A percentile compares a stretch with the other conserved stretches of the same genome.
phyloP scores from a whole-genome alignment of 2,113 vertebrate genomes.

The Dipodomys spectabilis region DNA sequence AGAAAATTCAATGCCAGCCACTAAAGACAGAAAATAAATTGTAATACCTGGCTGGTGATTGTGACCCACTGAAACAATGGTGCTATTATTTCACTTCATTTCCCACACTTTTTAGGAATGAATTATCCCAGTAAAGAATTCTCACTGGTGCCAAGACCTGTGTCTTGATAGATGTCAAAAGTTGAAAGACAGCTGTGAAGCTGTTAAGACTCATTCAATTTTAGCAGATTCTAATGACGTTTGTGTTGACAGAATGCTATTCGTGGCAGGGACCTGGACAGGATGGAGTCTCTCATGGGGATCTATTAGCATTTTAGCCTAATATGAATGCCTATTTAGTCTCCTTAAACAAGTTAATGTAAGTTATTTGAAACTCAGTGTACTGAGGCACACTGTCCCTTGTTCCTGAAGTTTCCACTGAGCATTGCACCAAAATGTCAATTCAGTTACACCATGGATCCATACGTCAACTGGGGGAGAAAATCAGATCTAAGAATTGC shows the following conservation, averaged over 20 bases:
- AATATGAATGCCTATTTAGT: not conserved
- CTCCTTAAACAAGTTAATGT: slow-evolving; percentile 44
- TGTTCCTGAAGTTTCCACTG: slow-evolving; percentile 47
- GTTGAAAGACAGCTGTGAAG: slow-evolving; percentile 52
- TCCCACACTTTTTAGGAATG: slow-evolving; percentile 71
- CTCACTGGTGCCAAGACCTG: slow-evolving; percentile 30
- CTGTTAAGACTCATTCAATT: slow-evolving; percentile 60
- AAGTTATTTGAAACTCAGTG: slow-evolving; percentile 16
- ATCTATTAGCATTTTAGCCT: slow-evolving; percentile 51
- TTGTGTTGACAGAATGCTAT: slow-evolving; percentile 54
- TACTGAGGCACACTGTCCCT: not conserved
- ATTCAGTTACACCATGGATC: slow-evolving; percentile 22
- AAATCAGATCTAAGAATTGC: not conserved
- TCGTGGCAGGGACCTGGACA: slow-evolving; percentile 2
- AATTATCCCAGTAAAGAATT: slow-evolving; percentile 71
- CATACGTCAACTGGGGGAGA: not conserved
- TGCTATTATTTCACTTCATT: slow-evolving; percentile 74
- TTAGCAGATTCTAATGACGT: slow-evolving; percentile 42
- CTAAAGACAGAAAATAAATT: slow-evolving; percentile 5
- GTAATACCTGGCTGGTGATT: slow-evolving; percentile 81
- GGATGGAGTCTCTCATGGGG: not conserved
- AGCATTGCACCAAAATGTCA: not conserved
- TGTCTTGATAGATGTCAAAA: slow-evolving; percentile 73
- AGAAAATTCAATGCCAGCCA: slow-evolving; percentile 67
- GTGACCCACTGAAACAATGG: slow-evolving; percentile 62